phyloP scores from a whole-genome alignment of 2,113 vertebrate species.

The Hypocryptadius cinnamomeus region DNA sequence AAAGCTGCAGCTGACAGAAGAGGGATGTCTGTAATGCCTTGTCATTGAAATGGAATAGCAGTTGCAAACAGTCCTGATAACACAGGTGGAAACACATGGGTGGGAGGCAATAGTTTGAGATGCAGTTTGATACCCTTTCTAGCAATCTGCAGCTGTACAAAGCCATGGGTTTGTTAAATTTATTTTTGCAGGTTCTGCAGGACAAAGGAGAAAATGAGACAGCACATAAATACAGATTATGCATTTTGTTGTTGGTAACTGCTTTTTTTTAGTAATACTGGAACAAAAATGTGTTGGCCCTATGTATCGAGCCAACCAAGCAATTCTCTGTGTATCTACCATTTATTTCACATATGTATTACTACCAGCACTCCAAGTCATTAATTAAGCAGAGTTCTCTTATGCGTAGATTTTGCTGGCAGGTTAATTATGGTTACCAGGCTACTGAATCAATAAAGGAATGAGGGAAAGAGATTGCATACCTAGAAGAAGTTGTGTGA shows the following conservation, averaged over 20 bases:
- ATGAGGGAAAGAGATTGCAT: background rate
- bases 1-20: background rate
- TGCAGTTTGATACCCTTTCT: background rate
- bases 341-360: background rate
- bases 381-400: constrained; percentile 24
- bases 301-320: background rate
- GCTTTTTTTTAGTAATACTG: background rate
- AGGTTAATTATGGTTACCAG: constrained; percentile 41
- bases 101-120: background rate
- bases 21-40: background rate
- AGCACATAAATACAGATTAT: background rate
- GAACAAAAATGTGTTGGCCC: background rate
- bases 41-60: background rate
- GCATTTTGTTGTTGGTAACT: background rate
- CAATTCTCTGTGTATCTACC: background rate
- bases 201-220: background rate
- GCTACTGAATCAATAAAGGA: constrained; percentile 31
- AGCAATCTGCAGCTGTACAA: background rate
- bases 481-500: background rate
- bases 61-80: background rate
- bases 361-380: background rate
- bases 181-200: background rate
- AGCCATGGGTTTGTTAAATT: background rate
- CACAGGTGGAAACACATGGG: background rate
- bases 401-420: constrained; percentile 4